phyloP scores from a whole-genome alignment of 2,888 invertebrate genomes.

The Stratiomys singularior region DNA sequence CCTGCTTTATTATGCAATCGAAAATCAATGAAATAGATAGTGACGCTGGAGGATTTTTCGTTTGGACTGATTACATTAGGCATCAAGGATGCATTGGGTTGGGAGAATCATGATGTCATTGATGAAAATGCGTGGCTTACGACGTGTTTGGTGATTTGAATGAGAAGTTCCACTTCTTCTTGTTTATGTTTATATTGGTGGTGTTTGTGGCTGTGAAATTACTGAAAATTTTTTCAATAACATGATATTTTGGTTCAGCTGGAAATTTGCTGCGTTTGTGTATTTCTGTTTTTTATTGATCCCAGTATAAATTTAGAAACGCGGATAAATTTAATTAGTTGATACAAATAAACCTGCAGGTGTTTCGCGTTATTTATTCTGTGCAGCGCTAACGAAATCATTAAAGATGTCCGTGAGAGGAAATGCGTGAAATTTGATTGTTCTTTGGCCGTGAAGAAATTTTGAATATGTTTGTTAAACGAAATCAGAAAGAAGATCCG shows the following conservation, averaged over 20 bases:
- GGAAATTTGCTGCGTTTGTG: constrained; percentile 10
- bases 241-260: constrained; percentile 4
- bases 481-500: too few relatives aligned
- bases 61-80: background rate
- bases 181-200: constrained; percentile 9
- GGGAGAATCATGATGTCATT: constrained; percentile 20
- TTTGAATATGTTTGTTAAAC: too few relatives aligned
- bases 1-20: constrained; percentile 15
- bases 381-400: background rate
- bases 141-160: constrained; percentile 7
- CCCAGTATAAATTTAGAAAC: constrained; percentile 2
- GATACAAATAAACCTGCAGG: constrained; percentile 14
- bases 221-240: constrained; percentile 34
- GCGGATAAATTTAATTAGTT: background rate
- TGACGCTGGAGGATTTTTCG: background rate
- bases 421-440: background rate
- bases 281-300: background rate
- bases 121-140: background rate
- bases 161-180: constrained; percentile 10
- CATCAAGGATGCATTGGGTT: constrained; percentile 18
- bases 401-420: background rate
- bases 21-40: constrained; percentile 6
- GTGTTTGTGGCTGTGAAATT: background rate
- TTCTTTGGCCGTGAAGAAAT: background rate
- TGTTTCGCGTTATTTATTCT: background rate